phyloP scores from a whole-genome alignment of 2,888 invertebrate species.

The Ophion ellenae region DNA sequence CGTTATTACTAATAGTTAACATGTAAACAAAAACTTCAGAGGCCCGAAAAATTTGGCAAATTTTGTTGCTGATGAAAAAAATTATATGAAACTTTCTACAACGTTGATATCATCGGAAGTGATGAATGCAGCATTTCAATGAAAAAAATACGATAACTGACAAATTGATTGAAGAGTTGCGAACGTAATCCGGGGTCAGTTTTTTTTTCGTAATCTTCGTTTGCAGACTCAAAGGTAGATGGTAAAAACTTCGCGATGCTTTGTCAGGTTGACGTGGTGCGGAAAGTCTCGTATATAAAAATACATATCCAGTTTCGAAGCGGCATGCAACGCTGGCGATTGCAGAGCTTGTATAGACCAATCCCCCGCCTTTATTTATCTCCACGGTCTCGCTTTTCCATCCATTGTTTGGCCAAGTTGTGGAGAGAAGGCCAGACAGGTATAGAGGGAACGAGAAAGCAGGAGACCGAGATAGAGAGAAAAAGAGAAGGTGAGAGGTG shows the following conservation, averaged over 20 bases:
- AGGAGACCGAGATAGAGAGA: slow-evolving; percentile 54
- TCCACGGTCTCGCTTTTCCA: slow-evolving; percentile 43
- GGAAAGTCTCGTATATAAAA: slow-evolving; percentile 8
- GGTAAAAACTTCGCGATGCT: background rate
- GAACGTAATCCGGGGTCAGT: background rate
- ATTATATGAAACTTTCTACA: background rate
- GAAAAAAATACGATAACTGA: background rate
- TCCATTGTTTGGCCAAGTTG: slow-evolving; percentile 48
- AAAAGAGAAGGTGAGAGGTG: slow-evolving; percentile 55
- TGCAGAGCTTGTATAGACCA: slow-evolving; percentile 42
- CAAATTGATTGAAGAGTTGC: background rate
- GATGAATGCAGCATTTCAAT: background rate
- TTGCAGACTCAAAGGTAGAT: background rate
- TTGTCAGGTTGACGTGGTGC: background rate
- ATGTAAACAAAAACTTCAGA: background rate
- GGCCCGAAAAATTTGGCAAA: background rate
- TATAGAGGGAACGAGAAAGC: background rate
- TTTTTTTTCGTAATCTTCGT: background rate
- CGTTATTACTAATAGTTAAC: background rate
- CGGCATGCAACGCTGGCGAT: slow-evolving; percentile 32
- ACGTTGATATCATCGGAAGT: background rate
- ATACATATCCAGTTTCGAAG: slow-evolving; percentile 60
- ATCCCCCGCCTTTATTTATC: slow-evolving; percentile 54
- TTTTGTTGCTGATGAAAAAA: background rate
- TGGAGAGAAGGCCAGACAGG: background rate